Conservation (phyloP, 2,888 invertebrate species). For the Chymomyza procnemis region DNA sequence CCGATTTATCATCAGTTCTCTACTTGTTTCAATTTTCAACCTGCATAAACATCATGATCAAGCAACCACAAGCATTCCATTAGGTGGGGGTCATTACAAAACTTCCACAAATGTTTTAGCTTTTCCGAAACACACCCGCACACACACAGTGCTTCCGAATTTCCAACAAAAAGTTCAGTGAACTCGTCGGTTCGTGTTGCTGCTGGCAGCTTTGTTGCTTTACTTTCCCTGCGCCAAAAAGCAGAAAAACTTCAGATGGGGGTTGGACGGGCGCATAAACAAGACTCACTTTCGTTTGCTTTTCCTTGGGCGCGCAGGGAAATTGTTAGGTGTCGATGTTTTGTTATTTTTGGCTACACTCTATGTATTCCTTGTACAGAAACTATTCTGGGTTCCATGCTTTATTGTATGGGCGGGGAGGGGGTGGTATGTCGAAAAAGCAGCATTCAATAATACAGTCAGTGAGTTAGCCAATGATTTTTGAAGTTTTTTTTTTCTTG, state of each 20-base stretch:
- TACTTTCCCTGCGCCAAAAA: constrained; percentile 51
- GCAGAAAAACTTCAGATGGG: constrained; percentile 21
- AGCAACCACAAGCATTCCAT: not conserved
- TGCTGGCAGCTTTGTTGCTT: constrained; percentile 24
- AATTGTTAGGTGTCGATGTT: constrained; percentile 11
- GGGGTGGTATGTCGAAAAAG: not conserved
- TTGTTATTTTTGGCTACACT: not conserved
- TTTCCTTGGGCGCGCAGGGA: constrained; percentile 25
- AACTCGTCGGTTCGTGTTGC: constrained; percentile 46
- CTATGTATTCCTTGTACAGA: not conserved
- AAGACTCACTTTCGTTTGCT: constrained; percentile 58
- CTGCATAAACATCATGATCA: too few relatives aligned
- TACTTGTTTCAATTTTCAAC: too few relatives aligned
- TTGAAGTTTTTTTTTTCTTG: not conserved
- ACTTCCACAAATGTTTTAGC: constrained; percentile 3
- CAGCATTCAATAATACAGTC: constrained; percentile 47
- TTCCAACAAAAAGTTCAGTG: constrained; percentile 49
- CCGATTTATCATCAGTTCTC: too few relatives aligned
- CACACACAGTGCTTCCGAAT: constrained; percentile 32
- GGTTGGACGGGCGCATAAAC: constrained; percentile 7
- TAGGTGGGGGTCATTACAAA: not conserved
- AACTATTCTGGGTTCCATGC: not conserved
- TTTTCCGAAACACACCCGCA: constrained; percentile 29
- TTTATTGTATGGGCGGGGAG: too few relatives aligned
- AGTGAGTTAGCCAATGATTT: constrained; percentile 34